Evolutionary conservation across 2,113 vertebrate species (phyloP).

Genomic region (Lonchura striata): DNA sequence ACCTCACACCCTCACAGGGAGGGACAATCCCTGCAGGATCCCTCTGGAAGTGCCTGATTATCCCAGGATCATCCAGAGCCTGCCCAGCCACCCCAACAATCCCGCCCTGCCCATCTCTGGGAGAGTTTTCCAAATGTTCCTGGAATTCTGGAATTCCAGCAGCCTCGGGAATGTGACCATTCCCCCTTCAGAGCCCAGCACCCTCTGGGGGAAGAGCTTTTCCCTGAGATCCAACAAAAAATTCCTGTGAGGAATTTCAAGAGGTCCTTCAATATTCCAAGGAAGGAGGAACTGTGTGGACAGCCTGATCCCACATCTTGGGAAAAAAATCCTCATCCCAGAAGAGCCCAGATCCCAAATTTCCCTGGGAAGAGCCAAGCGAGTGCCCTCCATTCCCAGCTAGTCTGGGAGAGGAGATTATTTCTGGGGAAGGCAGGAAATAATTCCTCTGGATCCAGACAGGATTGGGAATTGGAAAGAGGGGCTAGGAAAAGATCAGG

Average conservation of each 20-base stretch:
- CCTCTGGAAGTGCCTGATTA: background rate
- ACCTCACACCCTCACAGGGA: no score
- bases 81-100: background rate
- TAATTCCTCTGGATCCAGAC: background rate
- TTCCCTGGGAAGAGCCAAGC: background rate
- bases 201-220: background rate
- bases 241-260: background rate
- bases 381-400: background rate
- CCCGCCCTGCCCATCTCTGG: background rate
- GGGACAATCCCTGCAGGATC: background rate
- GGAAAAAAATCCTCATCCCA: background rate
- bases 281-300: background rate
- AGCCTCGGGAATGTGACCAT: background rate
- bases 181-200: background rate
- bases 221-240: background rate
- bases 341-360: background rate
- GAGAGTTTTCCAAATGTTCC: accelerated
- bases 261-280: background rate
- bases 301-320: background rate
- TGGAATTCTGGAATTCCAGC: background rate
- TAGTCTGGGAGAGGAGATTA: background rate
- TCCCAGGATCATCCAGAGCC: background rate
- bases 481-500: background rate
- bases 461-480: background rate
- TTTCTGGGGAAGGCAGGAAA: constrained; percentile 10